Evolutionary conservation across 2,888 invertebrate genomes (phyloP).

Genomic region (Thymelicus acteon): DNA sequence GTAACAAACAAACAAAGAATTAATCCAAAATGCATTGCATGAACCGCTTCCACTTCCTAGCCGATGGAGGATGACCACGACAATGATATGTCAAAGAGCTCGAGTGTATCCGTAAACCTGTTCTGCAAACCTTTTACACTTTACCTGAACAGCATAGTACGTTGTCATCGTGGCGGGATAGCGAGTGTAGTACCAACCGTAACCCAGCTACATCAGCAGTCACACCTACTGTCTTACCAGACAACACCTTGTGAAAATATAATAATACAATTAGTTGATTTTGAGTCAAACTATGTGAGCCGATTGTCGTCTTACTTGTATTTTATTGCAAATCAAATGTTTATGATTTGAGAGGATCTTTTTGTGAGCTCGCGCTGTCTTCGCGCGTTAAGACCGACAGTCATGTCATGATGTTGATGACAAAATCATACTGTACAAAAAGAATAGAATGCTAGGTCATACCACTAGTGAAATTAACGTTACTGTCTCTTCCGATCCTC

Average conservation of each 20-base stretch:
- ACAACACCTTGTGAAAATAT: slow-evolving; percentile 85
- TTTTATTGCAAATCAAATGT: slow-evolving; percentile 65
- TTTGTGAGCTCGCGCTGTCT: slow-evolving; percentile 67
- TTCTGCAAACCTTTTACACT: slow-evolving; percentile 79
- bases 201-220: slow-evolving; percentile 77
- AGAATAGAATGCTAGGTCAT: slow-evolving; percentile 69
- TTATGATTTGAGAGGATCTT: slow-evolving; percentile 71
- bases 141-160: slow-evolving; percentile 73
- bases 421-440: slow-evolving; percentile 64
- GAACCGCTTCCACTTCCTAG: slow-evolving; percentile 80
- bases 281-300: slow-evolving; percentile 77
- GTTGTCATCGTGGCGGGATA: slow-evolving; percentile 69
- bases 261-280: slow-evolving; percentile 84
- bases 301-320: slow-evolving; percentile 63
- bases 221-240: slow-evolving; percentile 85
- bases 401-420: slow-evolving; percentile 68
- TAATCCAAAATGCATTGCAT: slow-evolving; percentile 48
- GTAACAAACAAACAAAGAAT: slow-evolving; percentile 25
- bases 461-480: slow-evolving; percentile 67
- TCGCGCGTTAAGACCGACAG: slow-evolving; percentile 65
- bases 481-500: slow-evolving; percentile 74
- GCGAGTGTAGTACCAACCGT: slow-evolving; percentile 76
- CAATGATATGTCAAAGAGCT: slow-evolving; percentile 72
- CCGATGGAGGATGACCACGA: slow-evolving; percentile 78
- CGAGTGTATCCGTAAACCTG: slow-evolving; percentile 74